Evolutionary conservation across 2,113 vertebrate genomes (phyloP).

Genomic region (Cettia cetti): DNA sequence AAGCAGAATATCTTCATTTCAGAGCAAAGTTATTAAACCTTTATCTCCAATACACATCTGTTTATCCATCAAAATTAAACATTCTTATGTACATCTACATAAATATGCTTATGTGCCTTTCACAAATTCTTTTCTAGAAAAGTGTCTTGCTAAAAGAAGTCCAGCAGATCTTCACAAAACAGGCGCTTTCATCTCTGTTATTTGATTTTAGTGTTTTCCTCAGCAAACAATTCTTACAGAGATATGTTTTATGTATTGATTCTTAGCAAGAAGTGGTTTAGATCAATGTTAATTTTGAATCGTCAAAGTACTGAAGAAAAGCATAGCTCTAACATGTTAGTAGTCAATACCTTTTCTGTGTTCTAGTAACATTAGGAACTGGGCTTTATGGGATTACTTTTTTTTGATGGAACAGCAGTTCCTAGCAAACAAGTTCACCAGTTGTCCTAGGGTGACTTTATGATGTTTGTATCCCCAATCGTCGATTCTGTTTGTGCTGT

Average conservation of each 20-base stretch:
- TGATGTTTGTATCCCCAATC: no score
- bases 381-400: neutral
- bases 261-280: neutral
- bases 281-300: neutral
- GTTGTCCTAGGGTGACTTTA: no score
- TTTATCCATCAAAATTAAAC: neutral
- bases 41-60: neutral
- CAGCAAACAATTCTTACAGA: neutral
- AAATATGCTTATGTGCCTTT: neutral
- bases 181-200: neutral
- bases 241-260: neutral
- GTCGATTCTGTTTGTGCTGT: no score
- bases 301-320: neutral
- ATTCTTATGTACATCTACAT: neutral
- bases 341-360: neutral
- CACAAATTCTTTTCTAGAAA: neutral
- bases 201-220: neutral
- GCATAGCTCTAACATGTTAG: neutral
- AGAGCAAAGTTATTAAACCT: neutral
- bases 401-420: neutral
- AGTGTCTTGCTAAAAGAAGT: neutral
- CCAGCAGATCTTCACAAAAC: neutral
- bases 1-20: neutral
- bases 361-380: neutral
- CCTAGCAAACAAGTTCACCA: neutral